phyloP scores from a whole-genome alignment of 2,888 invertebrate species.

The Sceliomorpha sp. region DNA sequence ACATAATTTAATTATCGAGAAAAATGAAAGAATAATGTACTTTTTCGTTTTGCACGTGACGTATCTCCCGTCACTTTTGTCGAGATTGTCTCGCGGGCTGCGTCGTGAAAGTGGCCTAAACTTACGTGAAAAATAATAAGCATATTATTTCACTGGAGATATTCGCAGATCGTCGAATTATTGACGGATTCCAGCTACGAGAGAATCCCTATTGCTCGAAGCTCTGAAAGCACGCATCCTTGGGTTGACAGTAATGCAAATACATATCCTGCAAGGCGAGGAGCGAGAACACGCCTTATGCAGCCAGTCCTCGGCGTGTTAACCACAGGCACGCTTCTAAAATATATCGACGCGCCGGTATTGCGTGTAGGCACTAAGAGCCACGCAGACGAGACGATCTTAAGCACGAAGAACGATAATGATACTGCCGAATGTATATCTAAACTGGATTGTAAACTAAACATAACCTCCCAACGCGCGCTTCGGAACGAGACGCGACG shows the following conservation, averaged over 20 bases:
- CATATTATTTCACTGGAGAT: too few species aligned
- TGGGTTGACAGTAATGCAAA: conserved; percentile 39
- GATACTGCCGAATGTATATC: conserved; percentile 26
- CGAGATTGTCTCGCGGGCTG: too few species aligned
- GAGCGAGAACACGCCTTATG: conserved; percentile 28
- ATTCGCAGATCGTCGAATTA: conserved; percentile 17
- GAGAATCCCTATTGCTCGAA: conserved; percentile 24
- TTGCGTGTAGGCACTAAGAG: conserved; percentile 17
- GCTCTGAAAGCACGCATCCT: conserved; percentile 23
- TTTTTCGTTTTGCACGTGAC: too few species aligned
- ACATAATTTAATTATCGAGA: too few species aligned
- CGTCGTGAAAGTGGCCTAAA: too few species aligned
- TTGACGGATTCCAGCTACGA: conserved; percentile 28
- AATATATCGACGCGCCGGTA: conserved; percentile 40
- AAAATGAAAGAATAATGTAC: too few species aligned
- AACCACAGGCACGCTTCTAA: conserved; percentile 33
- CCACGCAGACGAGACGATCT: conserved; percentile 18
- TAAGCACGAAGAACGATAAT: conserved; percentile 46
- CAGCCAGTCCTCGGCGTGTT: conserved; percentile 30
- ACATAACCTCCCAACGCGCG: too few species aligned
- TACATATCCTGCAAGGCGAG: conserved; percentile 20
- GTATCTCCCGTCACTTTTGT: too few species aligned
- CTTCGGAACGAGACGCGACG: too few species aligned
- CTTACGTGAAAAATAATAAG: too few species aligned
- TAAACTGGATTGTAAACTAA: too few species aligned